Evolutionary conservation across 37 sponge, comb jelly and placozoan genomes (phyloP).

Genomic region (Spongilla lacustris): DNA sequence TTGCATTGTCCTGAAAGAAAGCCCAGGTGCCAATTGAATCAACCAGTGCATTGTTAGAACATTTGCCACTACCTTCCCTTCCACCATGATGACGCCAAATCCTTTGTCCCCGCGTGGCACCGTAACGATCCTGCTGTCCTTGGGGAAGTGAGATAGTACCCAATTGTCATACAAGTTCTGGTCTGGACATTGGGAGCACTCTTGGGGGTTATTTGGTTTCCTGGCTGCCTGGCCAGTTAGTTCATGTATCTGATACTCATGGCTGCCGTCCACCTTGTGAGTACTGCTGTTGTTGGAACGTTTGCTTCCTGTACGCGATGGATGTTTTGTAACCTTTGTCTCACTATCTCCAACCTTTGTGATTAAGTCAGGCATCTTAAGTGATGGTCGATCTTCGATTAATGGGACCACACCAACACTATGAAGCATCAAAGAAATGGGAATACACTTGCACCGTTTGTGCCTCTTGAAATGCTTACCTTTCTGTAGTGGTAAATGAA

Average conservation of each 20-base stretch:
- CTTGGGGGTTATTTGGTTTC: neutral
- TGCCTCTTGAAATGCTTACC: neutral
- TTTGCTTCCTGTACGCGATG: neutral
- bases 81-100: constrained; percentile 64
- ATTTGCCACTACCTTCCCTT: constrained; percentile 40
- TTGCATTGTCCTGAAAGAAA: constrained; percentile 29
- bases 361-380: neutral
- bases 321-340: neutral
- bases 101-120: constrained; percentile 62
- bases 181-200: neutral
- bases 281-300: neutral
- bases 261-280: neutral
- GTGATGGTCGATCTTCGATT: neutral
- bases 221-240: neutral
- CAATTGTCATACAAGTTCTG: neutral
- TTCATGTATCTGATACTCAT: neutral
- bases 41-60: neutral
- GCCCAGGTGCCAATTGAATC: neutral
- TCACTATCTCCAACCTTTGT: neutral
- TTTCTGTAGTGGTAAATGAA: constrained; percentile 1
- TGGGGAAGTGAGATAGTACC: constrained; percentile 14
- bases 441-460: neutral
- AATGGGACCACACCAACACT: constrained; percentile 28
- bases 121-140: constrained; percentile 21
- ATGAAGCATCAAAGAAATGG: neutral